Conservation (phyloP, 2,113 vertebrate genomes). For the Dicaeum eximium region DNA sequence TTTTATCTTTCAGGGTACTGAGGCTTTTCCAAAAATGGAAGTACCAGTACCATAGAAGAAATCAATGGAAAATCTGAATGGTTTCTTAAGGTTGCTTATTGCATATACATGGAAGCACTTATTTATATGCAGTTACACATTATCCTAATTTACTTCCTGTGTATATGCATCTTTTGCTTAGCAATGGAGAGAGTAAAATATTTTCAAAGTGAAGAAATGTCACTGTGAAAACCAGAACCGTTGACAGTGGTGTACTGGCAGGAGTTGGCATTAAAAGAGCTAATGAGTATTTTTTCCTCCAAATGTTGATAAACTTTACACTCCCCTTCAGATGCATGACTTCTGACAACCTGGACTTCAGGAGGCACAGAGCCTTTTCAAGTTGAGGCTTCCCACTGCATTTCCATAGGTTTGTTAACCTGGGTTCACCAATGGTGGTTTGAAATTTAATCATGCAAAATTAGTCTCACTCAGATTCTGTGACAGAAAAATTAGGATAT, state of each 20-base stretch:
- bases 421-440: not conserved
- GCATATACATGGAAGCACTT: not conserved
- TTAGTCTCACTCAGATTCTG: not conserved
- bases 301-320: not conserved
- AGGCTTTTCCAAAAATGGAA: not conserved
- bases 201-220: not conserved
- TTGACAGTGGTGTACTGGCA: not conserved
- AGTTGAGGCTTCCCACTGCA: not conserved
- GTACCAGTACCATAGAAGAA: not conserved
- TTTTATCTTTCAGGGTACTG: not conserved
- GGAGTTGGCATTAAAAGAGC: not conserved
- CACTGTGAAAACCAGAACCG: not conserved
- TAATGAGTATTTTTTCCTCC: not conserved
- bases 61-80: not conserved
- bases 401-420: not conserved
- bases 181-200: not conserved
- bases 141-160: not conserved
- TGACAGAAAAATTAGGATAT: not conserved
- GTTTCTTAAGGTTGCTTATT: not conserved
- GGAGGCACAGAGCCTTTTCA: not conserved
- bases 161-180: not conserved
- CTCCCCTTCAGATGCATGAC: not conserved
- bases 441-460: not conserved
- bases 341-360: not conserved
- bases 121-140: not conserved